Percentiles rank a stretch among this genome's conserved stretches.
These are phyloP conservation scores for Rhea pennata DNA, from an alignment of 2,113 vertebrate genomes.

Conservation along the genomic window DNA sequence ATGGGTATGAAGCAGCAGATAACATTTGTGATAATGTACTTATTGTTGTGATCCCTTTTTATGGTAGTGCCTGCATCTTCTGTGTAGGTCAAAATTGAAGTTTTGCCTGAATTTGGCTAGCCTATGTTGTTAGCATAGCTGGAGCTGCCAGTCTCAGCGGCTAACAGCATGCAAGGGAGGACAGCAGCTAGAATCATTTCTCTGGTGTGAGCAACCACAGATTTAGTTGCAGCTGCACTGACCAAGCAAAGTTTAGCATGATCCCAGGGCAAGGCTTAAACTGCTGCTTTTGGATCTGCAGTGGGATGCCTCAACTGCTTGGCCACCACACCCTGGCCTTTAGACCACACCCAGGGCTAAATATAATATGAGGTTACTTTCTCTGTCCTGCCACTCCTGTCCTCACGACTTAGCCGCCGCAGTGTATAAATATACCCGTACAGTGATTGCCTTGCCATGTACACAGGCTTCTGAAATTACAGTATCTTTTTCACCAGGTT, in stretches of 20 bases:
- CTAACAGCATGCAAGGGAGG: neutral
- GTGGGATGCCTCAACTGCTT: neutral
- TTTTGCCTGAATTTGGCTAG: neutral
- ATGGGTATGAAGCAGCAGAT: neutral
- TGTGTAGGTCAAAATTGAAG: constrained; percentile 2
- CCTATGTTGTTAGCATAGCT: neutral
- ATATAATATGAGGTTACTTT: constrained; percentile 6
- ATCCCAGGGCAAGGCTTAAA: neutral
- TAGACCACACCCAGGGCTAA: constrained; percentile 38
- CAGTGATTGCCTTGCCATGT: neutral
- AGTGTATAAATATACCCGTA: neutral
- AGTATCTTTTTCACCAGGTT: constrained; percentile 33
- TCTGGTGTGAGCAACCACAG: neutral
- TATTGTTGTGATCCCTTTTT: constrained; percentile 27
- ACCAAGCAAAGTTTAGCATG: neutral
- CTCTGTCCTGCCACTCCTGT: constrained; percentile 1
- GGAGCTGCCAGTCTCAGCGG: neutral
- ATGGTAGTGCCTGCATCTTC: neutral
- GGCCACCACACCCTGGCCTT: constrained; percentile 44
- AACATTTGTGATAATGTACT: neutral
- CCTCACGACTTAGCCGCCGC: neutral
- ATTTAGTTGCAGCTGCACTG: constrained; percentile 33
- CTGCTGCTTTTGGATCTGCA: neutral
- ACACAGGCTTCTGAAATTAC: neutral
- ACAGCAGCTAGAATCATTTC: neutral